Conservation (phyloP, 2,113 vertebrate genomes). For the Potamarius usumacintae region DNA sequence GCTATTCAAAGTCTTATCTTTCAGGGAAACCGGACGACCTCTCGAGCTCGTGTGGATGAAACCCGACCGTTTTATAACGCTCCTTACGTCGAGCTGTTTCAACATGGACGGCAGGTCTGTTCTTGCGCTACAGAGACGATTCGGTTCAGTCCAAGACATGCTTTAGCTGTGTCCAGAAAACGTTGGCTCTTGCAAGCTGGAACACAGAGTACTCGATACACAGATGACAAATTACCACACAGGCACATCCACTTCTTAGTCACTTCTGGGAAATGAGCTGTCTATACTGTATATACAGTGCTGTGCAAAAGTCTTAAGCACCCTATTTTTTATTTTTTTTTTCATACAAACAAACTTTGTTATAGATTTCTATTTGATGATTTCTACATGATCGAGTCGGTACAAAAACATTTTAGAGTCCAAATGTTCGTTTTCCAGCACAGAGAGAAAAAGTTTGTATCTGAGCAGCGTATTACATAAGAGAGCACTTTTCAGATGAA, state of each 20-base stretch:
- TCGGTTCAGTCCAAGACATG: background rate
- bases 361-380: no score
- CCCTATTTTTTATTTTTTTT: background rate
- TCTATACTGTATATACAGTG: no score
- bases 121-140: background rate
- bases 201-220: conserved; percentile 28
- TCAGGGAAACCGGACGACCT: background rate
- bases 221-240: conserved; percentile 43
- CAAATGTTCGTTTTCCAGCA: no score
- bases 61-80: background rate
- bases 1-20: background rate
- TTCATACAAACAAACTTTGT: no score
- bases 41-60: background rate
- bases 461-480: no score
- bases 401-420: no score
- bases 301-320: no score
- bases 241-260: conserved; percentile 11
- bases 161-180: conserved; percentile 23
- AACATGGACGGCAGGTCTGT: background rate
- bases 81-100: background rate
- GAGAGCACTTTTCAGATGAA: no score
- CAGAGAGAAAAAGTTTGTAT: no score
- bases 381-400: no score
- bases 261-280: conserved; percentile 30
- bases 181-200: conserved; percentile 4